Percentiles rank a stretch among this genome's conserved stretches.
Conservation (phyloP, 2,888 invertebrate genomes). For the Alsophila aescularia region DNA sequence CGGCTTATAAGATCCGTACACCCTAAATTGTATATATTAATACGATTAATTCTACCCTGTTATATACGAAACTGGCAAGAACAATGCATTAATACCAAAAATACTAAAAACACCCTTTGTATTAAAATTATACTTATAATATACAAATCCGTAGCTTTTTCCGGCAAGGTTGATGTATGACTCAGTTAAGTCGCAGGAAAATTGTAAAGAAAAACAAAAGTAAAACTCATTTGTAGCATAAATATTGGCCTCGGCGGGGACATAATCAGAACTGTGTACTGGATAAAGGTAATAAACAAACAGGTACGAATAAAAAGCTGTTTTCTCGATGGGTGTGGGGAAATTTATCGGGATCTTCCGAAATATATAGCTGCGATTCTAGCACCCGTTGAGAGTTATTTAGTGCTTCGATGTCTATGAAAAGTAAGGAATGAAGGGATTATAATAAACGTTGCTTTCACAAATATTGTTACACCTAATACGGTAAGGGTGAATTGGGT, state of each 20-base stretch:
- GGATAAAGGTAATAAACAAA: constrained; percentile 65
- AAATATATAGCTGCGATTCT: constrained; percentile 68
- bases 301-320: constrained; percentile 69
- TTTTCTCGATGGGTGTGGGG: constrained; percentile 61
- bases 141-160: constrained; percentile 19
- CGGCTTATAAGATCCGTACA: neutral
- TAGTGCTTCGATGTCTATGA: constrained; percentile 60
- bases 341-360: constrained; percentile 72
- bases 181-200: constrained; percentile 30
- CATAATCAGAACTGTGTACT: constrained; percentile 53
- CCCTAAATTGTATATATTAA: constrained; percentile 13
- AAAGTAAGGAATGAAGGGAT: constrained; percentile 65
- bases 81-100: constrained; percentile 24
- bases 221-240: constrained; percentile 44
- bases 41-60: constrained; percentile 16
- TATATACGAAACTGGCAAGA: constrained; percentile 16
- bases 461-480: constrained; percentile 17
- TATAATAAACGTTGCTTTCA: constrained; percentile 43
- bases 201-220: constrained; percentile 41
- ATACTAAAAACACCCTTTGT: constrained; percentile 30
- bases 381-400: constrained; percentile 61
- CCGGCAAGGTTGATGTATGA: constrained; percentile 16
- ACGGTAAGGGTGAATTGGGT: constrained; percentile 15
- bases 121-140: constrained; percentile 17
- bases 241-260: constrained; percentile 40